A percentile compares a stretch with the other conserved stretches of the same genome.
Conservation (phyloP, 2,113 vertebrate genomes). For the Onychostruthus taczanowskii region DNA sequence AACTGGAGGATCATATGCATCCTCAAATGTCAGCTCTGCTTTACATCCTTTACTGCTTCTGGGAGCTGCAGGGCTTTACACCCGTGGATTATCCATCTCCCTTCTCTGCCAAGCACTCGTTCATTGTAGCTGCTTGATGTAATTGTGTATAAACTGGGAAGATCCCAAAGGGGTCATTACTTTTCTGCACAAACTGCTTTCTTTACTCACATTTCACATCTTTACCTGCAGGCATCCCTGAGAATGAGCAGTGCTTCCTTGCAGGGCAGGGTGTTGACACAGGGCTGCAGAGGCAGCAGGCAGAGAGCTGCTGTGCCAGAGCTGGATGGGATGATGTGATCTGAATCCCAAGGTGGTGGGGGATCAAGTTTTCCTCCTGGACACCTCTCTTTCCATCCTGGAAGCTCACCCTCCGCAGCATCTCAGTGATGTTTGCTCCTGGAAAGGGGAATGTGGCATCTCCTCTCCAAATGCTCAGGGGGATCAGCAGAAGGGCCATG, state of each 20-base stretch:
- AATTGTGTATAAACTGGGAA: constrained; percentile 52
- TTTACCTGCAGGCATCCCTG: constrained; percentile 27
- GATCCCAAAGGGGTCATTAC: constrained; percentile 50
- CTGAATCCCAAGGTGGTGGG: background rate
- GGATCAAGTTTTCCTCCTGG: background rate
- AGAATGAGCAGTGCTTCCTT: background rate
- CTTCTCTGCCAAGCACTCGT: background rate
- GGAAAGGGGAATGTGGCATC: background rate
- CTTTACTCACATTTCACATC: constrained; percentile 50
- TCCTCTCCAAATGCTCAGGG: background rate
- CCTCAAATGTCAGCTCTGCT: constrained; percentile 22
- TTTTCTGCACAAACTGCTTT: constrained; percentile 35
- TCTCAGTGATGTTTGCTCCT: background rate
- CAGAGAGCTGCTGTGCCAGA: background rate
- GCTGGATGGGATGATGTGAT: background rate
- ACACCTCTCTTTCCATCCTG: fast-evolving
- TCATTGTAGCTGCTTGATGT: constrained; percentile 29
- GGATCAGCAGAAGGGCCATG: background rate
- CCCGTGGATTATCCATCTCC: background rate
- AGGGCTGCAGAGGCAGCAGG: background rate
- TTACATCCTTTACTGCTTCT: background rate
- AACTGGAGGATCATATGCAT: background rate
- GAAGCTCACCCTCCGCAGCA: background rate
- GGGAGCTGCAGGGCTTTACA: constrained; percentile 37
- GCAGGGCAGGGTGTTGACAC: background rate